These are phyloP conservation scores for Meleagris gallopavo DNA, from an alignment of 2,113 vertebrate genomes.

Conservation along the genomic window DNA sequence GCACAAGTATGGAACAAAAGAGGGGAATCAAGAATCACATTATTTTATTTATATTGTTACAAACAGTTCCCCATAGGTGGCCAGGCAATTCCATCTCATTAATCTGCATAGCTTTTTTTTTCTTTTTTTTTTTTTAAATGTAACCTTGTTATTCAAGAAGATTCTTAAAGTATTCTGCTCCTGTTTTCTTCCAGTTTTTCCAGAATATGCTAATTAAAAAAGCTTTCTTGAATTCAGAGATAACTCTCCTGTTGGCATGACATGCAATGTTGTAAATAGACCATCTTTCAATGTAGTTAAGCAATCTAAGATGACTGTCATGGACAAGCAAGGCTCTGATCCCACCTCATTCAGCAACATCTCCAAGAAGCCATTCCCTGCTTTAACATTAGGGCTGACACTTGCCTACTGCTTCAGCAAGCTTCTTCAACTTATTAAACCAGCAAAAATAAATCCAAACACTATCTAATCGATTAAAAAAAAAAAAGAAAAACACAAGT, in stretches of 20 bases:
- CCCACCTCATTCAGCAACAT: not conserved
- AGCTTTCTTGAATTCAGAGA: not conserved
- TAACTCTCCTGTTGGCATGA: not conserved
- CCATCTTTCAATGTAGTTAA: not conserved
- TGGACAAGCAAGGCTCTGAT: not conserved
- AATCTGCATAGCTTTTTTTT: not conserved
- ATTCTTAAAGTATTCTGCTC: not conserved
- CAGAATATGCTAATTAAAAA: not conserved
- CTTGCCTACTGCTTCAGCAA: not conserved
- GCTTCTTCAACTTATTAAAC: not conserved
- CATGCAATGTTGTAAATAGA: not conserved
- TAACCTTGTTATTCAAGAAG: no score
- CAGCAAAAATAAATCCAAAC: not conserved
- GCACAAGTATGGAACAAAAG: not conserved
- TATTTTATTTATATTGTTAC: not conserved
- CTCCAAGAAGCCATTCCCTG: not conserved
- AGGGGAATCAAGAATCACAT: not conserved
- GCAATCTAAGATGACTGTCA: not conserved
- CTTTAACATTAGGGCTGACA: not conserved
- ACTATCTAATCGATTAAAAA: not conserved
- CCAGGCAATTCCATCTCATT: not conserved
- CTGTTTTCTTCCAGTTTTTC: not conserved
- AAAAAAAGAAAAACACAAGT: rapidly evolving
- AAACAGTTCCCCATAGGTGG: not conserved
- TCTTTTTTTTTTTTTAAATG: no score